Percentiles rank a stretch among this genome's conserved stretches.
phyloP scores from a whole-genome alignment of 2,888 invertebrate species.

The Chalcosyrphus nemorum region DNA sequence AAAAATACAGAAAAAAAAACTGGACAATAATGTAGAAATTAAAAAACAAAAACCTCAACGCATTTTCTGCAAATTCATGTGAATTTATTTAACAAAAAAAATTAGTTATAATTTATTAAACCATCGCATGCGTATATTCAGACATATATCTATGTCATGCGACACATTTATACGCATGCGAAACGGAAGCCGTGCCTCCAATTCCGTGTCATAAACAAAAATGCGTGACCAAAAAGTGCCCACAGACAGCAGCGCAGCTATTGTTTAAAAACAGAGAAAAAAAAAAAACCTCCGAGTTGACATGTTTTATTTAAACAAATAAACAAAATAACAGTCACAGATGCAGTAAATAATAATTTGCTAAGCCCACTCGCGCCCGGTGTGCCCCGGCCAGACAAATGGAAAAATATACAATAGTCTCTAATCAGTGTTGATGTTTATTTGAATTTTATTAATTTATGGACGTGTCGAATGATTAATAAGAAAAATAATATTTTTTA shows the following conservation, averaged over 20 bases:
- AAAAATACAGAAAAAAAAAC: background rate
- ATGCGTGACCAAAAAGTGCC: conserved; percentile 14
- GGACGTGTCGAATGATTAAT: background rate
- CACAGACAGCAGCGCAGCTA: no score
- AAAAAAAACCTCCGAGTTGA: background rate
- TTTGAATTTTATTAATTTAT: background rate
- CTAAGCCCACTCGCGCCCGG: conserved; percentile 1
- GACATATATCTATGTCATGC: background rate
- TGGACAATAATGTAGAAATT: no score
- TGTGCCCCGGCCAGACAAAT: conserved; percentile 5
- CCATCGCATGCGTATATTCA: no score
- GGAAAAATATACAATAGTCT: background rate
- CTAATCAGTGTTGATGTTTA: background rate
- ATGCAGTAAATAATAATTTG: background rate
- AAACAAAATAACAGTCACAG: background rate
- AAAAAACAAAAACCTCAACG: no score
- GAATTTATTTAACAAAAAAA: background rate
- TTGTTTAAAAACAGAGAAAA: background rate
- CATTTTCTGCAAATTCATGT: conserved; percentile 18
- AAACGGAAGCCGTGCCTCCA: conserved; percentile 25
- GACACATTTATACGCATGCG: conserved; percentile 4
- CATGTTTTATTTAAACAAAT: background rate
- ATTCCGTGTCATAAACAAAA: background rate
- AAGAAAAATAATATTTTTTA: background rate
- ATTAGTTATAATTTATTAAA: background rate